Conservation (phyloP, 2,113 vertebrate genomes). For the Sander lucioperca region DNA sequence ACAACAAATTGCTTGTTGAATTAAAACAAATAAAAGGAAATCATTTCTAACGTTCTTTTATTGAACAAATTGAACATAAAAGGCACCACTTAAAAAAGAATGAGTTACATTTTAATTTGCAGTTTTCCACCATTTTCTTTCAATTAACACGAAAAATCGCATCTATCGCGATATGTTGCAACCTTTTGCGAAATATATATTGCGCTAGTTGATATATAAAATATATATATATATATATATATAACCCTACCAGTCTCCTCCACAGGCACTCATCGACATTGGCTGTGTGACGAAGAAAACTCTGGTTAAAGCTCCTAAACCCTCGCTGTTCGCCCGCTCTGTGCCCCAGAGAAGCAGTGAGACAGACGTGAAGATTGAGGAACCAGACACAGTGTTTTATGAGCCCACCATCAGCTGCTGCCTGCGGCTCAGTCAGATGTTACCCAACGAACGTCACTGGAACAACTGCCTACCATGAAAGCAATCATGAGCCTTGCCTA, state of each 20-base stretch:
- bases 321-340: constrained; percentile 86
- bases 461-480: constrained; percentile 84
- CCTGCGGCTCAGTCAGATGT: constrained; percentile 87
- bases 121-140: too few species aligned
- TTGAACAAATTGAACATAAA: too few species aligned
- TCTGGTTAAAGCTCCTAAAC: constrained; percentile 67
- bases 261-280: constrained; percentile 87
- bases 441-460: constrained; percentile 92
- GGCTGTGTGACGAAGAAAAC: constrained; percentile 87
- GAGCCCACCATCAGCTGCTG: constrained; percentile 92
- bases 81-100: too few species aligned
- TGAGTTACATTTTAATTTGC: too few species aligned
- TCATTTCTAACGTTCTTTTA: too few species aligned
- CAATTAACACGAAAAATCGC: too few species aligned
- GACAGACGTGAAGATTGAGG: background rate
- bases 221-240: too few species aligned
- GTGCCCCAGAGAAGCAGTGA: background rate
- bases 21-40: too few species aligned
- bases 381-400: constrained; percentile 79
- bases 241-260: background rate
- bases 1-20: too few species aligned
- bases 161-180: too few species aligned
- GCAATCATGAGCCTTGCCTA: accelerated
- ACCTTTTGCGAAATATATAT: too few species aligned
- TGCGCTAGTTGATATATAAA: too few species aligned